Conservation (phyloP, 2,797 vertebrate genomes). For the Silurus lanzhouensis region DNA sequence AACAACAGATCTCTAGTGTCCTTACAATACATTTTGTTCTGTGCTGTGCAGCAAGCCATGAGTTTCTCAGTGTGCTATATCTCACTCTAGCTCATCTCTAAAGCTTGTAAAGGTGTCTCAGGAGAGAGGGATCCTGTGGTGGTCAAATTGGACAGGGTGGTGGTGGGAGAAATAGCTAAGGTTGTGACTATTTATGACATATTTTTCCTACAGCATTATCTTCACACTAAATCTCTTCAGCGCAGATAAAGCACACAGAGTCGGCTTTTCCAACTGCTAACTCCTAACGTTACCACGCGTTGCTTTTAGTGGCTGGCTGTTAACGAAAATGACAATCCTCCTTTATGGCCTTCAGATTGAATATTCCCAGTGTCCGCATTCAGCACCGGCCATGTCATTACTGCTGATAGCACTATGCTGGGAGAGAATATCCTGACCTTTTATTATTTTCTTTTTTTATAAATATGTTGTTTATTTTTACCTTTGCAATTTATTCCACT, state of each 20-base stretch:
- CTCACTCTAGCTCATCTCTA: constrained; percentile 75
- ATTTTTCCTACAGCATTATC: constrained; percentile 79
- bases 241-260: constrained; percentile 71
- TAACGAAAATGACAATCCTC: constrained; percentile 78
- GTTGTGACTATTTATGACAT: constrained; percentile 76
- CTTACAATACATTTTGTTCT: constrained; percentile 55
- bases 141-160: neutral
- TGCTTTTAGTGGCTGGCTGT: constrained; percentile 79
- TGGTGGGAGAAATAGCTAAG: constrained; percentile 57
- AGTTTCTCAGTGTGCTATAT: constrained; percentile 74
- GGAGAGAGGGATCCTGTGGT: constrained; percentile 56
- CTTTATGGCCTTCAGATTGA: constrained; percentile 78
- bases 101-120: constrained; percentile 75
- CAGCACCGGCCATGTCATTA: constrained; percentile 71
- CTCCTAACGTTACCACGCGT: constrained; percentile 77
- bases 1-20: constrained; percentile 44
- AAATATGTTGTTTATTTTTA: neutral
- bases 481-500: neutral
- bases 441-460: constrained; percentile 57
- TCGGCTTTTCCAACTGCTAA: constrained; percentile 71
- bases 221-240: constrained; percentile 78
- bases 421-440: constrained; percentile 67
- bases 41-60: constrained; percentile 69
- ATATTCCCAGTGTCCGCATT: constrained; percentile 71
- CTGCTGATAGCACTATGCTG: constrained; percentile 71